Evolutionary conservation across 1,140 invertebrate species (phyloP).

Genomic region (Eriosoma lanigerum): DNA sequence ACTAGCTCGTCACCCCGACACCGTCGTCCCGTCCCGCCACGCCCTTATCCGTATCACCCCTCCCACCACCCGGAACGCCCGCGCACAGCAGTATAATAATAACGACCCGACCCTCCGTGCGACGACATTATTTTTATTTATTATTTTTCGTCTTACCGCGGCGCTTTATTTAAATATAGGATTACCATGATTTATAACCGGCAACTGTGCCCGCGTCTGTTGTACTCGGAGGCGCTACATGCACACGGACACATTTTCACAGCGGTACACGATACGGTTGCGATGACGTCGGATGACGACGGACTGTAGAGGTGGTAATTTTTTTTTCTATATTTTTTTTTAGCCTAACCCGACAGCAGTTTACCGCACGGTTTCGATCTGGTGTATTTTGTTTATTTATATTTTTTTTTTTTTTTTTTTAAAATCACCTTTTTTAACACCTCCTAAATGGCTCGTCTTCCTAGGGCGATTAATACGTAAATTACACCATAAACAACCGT

Average conservation of each 20-base stretch:
- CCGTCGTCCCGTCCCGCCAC: not conserved
- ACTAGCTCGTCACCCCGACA: not conserved
- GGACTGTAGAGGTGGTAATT: not conserved
- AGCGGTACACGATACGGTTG: not conserved
- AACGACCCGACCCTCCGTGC: not conserved
- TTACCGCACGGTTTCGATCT: not conserved
- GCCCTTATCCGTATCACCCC: not conserved
- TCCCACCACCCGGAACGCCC: no score
- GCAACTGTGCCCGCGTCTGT: constrained; percentile 8
- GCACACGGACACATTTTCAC: not conserved
- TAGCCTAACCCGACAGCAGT: not conserved
- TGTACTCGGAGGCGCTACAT: not conserved
- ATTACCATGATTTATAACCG: constrained; percentile 49
- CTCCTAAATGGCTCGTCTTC: not conserved
- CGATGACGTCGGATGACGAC: not conserved
- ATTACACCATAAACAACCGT: not conserved
- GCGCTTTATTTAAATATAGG: constrained; percentile 49
- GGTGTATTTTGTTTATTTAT: not conserved
- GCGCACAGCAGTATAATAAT: no score
- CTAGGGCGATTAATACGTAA: constrained; percentile 14
- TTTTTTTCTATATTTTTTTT: constrained; percentile 7
- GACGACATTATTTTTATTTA: constrained; percentile 52
- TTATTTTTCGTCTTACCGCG: constrained; percentile 35
- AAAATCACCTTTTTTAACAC: constrained; percentile 2
- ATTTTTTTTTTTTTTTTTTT: not conserved